Base-by-base conservation (phyloP, 2,888 invertebrate species). In the Penaeus monodon region DNA sequence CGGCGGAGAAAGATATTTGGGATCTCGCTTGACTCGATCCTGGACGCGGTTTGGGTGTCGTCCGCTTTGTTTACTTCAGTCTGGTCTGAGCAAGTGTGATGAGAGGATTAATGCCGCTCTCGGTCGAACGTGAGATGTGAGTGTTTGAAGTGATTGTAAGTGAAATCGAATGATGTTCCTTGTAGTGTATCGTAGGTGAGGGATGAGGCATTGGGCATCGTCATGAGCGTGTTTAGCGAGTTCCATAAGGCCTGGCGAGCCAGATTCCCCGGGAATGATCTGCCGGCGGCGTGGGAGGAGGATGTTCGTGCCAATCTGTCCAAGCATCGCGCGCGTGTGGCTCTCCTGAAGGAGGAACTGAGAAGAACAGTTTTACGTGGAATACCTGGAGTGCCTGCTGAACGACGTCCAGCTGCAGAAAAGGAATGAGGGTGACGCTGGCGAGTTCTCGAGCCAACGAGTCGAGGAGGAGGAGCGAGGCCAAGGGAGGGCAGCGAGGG, bases 221-320 rank as follows among this genome's bases (percentile, higher is more conserved):
- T 85, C 84, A 89, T 90, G 90, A 97, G 96, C 94, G 96, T 97
- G 92, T 97, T 96, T 93, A 95, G 96, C 92, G 97, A 97, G 94
- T 97, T 97, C 93, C 96, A 96, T 94, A 96, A 96, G 93, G 96
- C 97, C 93, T 97, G 97, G 97, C 95, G 95, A 93, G 96, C 97
- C 94, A 94, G 97, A 92, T 97, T 97, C 94, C 97, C 97, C 91
- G 96, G 96, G 92, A 96, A 96, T 93, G 96, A 96, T 91, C 94
- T 97, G 91, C 97, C 97, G 92, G 96, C 96, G 92, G 97, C 97
- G 92, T 97, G 97, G 97, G 97, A 97, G 93, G 97, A 96, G 93
- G 97, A 97, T 94, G 97, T 97, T 92, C 95, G 97, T 92, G 96
- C 96, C 91, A 97, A 97, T 94, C 94, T 97, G 91, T 95, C 96